Evolutionary conservation across 2,113 vertebrate species (phyloP), one percentile per base, ranked within the genome.

Genomic region (Ctenodactylus gundi): DNA sequence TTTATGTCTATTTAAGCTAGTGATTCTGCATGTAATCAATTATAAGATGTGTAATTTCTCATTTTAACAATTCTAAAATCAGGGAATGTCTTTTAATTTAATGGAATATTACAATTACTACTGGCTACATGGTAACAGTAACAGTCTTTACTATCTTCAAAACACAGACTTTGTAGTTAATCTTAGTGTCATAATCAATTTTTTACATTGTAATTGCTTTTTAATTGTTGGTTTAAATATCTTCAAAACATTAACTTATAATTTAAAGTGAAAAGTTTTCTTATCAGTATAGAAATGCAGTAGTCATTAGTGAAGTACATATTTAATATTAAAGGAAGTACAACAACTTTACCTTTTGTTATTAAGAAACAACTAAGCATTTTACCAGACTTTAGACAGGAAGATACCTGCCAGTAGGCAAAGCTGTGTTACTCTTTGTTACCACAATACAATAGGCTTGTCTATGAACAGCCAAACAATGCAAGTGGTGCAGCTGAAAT

Each of bases 11-110:
- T 60, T 92, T 64, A 70, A 81, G 77, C 90, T 85, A 76, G 11
- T 51, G 49, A 77, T 51, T 94, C 39, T 78, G 18, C 39, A 53
- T 31, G 49, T 64, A 83, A 64, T 41, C 11, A 85, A 58, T 60
- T 64, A 46, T 44, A n/a, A 88, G 31, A 85, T 58, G 41, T 3
- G 72, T 11, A 83, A 51, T 76, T 88, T 27, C 58, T 75, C 49
- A 76, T 36, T 85, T 92, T 90, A 82, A 81, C n/a, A 57, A 57
- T 36, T 94, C 72, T 77, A 64, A 82, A 84, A 90, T 77, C 65
- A 76, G 41, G 25, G 23, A 57, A 23, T 39, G 9, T 25, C 83
- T 90, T 91, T 88, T 77, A 92, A 34, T 41, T 65, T 88, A 64
- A 67, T 29, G 46, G 34, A 64, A 46, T 27, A 85, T 64, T 84